phyloP scores from a whole-genome alignment of 1,140 invertebrate species.

The Drosophila serrata region DNA sequence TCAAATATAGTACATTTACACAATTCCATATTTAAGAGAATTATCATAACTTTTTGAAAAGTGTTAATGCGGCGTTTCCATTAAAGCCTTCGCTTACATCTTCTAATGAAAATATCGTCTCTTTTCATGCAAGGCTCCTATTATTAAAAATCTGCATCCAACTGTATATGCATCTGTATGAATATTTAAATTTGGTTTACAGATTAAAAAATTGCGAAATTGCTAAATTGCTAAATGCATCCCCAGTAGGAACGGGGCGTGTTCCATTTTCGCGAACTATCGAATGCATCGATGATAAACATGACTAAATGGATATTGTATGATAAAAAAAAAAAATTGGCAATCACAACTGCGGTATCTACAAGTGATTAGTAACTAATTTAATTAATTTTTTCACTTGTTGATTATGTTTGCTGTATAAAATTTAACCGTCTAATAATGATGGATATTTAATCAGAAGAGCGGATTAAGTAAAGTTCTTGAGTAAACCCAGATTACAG shows the following conservation, averaged over 20 bases:
- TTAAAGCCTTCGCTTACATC: too few relatives aligned
- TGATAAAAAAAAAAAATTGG: constrained; percentile 2
- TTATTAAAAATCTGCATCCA: too few relatives aligned
- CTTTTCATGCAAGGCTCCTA: too few relatives aligned
- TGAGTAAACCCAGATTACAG: not conserved
- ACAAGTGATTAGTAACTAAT: constrained; percentile 21
- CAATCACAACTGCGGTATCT: not conserved
- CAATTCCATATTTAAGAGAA: not conserved
- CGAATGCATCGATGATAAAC: constrained; percentile 9
- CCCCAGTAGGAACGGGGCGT: not conserved
- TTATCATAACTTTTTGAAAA: not conserved
- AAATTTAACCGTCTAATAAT: not conserved
- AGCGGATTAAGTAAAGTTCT: not conserved
- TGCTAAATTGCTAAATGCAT: not conserved
- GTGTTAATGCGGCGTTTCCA: too few relatives aligned
- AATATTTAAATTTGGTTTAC: too few relatives aligned
- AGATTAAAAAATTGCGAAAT: too few relatives aligned
- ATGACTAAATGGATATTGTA: constrained; percentile 5
- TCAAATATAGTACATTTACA: not conserved
- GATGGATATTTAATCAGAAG: not conserved
- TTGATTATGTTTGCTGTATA: not conserved
- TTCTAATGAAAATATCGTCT: too few relatives aligned
- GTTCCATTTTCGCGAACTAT: not conserved
- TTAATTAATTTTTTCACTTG: constrained; percentile 32
- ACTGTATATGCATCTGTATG: too few relatives aligned